These are phyloP conservation scores for Catagonus wagneri DNA, from an alignment of 2,113 vertebrate genomes.

Conservation along the genomic window DNA sequence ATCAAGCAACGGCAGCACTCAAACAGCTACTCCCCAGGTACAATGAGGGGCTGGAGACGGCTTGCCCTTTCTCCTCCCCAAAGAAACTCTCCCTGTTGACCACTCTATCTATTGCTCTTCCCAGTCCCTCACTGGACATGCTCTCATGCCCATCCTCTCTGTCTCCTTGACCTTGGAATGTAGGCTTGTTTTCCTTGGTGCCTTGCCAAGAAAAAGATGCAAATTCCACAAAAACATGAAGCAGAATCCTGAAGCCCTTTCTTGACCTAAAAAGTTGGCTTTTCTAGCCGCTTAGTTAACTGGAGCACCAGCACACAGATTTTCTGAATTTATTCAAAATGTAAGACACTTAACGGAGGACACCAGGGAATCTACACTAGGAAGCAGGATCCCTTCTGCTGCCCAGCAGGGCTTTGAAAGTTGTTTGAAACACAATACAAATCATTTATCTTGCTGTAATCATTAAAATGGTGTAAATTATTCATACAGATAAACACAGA, in stretches of 20 bases:
- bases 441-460: background rate
- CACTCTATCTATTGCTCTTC: background rate
- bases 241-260: background rate
- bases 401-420: background rate
- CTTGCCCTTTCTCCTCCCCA: background rate
- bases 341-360: background rate
- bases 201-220: slow-evolving; percentile 4
- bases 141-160: background rate
- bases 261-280: background rate
- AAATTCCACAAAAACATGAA: slow-evolving; percentile 26
- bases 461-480: background rate
- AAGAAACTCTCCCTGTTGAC: background rate
- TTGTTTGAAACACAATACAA: background rate
- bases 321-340: background rate
- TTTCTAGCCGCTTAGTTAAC: background rate
- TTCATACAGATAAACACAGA: slow-evolving; percentile 21
- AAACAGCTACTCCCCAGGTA: background rate
- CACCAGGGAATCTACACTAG: background rate
- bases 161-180: background rate
- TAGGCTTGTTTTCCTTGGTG: background rate
- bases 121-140: too few relatives aligned
- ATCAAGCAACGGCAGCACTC: background rate
- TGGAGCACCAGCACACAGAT: background rate
- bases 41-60: rapidly evolving
- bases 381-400: background rate